Evolutionary conservation across 1,140 invertebrate species (phyloP), one percentile per base, ranked within the genome.

Genomic region (Diorhabda elongata): DNA sequence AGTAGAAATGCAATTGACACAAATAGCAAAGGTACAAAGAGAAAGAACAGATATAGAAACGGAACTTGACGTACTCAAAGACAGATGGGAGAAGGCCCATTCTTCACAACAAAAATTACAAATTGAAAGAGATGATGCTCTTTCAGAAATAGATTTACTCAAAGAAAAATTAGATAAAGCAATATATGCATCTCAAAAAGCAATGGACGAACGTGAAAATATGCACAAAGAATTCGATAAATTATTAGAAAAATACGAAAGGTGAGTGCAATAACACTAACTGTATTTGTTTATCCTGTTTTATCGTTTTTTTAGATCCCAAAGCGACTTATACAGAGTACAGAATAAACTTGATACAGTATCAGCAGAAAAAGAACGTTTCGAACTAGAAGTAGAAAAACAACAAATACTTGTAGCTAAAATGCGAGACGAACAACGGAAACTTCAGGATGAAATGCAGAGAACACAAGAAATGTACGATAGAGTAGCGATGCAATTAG

Each of bases 161-260:
- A 94, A 94, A 80, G 95, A 97, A 58, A 95, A 95, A 83, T 81
- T 94, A 44, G 95, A 96, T 61, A 96, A 96, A 80, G 85, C 91
- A 44, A 87, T 94, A 56, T 89, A 91, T 70, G 86, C 90, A 42
- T 85, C 90, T 62, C 89, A 90, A 77, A 95, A 95, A 82, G 87
- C 90, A 0, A 86, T 93, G 68, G 94, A 97, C 75, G 95, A 97
- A 75, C 92, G 93, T 75, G 95, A 97, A 76, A 89, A 85, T 62
- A 88, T 90, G 52, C 91, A 92, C 83, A 93, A 93, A 82, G 95
- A 97, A 82, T 92, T 94, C 78, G 94, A 97, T 77, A 92, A 95
- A 82, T 89, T 96, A 82, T 83, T 95, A 73, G 95, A 96, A 83
- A 96, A 96, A 85, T 94, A 95, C 80, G 95, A 97, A 82, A 91